Evolutionary conservation across 2,888 invertebrate genomes (phyloP).

Genomic region (Philopedon plagiatum): DNA sequence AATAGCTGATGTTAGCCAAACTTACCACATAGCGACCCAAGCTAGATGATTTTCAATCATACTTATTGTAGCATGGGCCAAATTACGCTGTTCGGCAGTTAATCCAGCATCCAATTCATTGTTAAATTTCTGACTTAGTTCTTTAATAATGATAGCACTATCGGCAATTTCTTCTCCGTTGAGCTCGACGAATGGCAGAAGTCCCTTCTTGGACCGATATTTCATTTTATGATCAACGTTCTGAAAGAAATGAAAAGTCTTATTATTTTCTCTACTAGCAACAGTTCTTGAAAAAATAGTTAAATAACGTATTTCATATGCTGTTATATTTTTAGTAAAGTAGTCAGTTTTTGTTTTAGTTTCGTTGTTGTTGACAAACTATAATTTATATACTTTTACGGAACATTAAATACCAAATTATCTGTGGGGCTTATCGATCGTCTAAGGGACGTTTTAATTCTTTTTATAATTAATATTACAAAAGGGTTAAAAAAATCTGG

Average conservation of each 20-base stretch:
- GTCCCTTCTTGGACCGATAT: conserved; percentile 94
- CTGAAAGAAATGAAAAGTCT: conserved; percentile 71
- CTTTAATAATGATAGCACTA: conserved; percentile 91
- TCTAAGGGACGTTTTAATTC: too few relatives aligned
- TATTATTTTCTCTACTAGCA: not conserved
- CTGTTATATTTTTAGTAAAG: too few relatives aligned
- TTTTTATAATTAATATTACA: too few relatives aligned
- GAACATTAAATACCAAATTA: too few relatives aligned
- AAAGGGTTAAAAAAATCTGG: too few relatives aligned
- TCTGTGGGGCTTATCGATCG: too few relatives aligned
- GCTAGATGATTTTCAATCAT: conserved; percentile 96
- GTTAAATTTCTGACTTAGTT: conserved; percentile 85
- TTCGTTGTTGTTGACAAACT: too few relatives aligned
- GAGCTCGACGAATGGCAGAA: conserved; percentile 93
- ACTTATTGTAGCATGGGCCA: conserved; percentile 92
- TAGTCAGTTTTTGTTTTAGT: too few relatives aligned
- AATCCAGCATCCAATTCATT: conserved; percentile 88
- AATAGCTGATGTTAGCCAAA: conserved; percentile 78
- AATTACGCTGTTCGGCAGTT: conserved; percentile 87
- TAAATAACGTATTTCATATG: too few relatives aligned
- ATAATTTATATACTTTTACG: too few relatives aligned
- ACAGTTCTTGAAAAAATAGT: too few relatives aligned
- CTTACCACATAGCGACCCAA: conserved; percentile 86
- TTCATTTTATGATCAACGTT: conserved; percentile 96
- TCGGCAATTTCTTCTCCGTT: conserved; percentile 96